Evolutionary conservation across 1,140 invertebrate genomes (phyloP), one percentile per base, ranked within the genome.

Genomic region (Cydia splendana): DNA sequence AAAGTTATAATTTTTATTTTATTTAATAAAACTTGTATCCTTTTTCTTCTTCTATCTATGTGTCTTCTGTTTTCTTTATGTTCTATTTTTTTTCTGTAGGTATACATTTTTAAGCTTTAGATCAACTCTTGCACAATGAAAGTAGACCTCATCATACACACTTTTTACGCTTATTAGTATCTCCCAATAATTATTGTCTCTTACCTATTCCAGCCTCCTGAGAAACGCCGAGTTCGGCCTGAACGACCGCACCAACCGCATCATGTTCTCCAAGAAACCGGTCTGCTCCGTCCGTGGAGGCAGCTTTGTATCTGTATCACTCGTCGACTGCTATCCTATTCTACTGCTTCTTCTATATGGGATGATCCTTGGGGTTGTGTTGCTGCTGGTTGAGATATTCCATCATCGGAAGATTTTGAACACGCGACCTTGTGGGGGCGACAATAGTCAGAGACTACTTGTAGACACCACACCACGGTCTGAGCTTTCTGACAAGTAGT

Each of bases 171-270:
- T 34, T 34, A 34, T 34, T 34, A 34, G 30, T 34, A 34, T 2
- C 2, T 34, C 30, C 30, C 3, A 38, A 38, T 7, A 4, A 38
- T 38, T 0, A 38, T 10, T 9, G 38, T 42, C 0, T 10, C 75
- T 6, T 45, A 67, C 69, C 65, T 78, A 24, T 85, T 80, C 67
- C 85, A 95, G 95, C 42, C 88, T 94, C 48, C 82, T 93, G 48
- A 89, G 93, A 80, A 86, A 95, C n/a, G 86, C 89, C 65, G 95
- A 96, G 82, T 93, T 92, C 20, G 95, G 95, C 10, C 80, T 96
- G 2, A 94, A 94, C 77, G 80, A 85, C 42, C 89, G 95, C 13
- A 94, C 94, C 75, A 93, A 94, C 42, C 84, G 83, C 30, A 80
- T 93, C 53, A 85, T 95, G 15, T 96, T 94, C 80, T 93, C 94